These are phyloP conservation scores for Pinna nobilis DNA, from an alignment of 1,140 invertebrate species.

Conservation along the genomic window DNA sequence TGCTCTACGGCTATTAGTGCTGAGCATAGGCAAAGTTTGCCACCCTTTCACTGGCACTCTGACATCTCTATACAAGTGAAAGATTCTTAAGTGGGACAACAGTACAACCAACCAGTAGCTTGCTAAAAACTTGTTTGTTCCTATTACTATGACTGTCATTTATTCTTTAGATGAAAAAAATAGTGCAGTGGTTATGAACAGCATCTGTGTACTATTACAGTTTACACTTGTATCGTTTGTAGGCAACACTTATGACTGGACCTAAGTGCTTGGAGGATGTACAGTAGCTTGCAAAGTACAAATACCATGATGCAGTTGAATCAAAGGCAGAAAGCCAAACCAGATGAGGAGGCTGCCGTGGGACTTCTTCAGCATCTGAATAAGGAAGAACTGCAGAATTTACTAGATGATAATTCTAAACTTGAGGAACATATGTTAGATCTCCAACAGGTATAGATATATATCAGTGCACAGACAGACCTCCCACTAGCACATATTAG, in stretches of 20 bases:
- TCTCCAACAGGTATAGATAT: slow-evolving; percentile 87
- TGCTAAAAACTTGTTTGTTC: no score
- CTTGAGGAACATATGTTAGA: slow-evolving; percentile 87
- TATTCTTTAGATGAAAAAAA: no score
- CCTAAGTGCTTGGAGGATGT: slow-evolving; percentile 3
- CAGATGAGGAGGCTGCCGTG: slow-evolving; percentile 75
- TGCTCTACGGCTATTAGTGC: no score
- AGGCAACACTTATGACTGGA: not conserved
- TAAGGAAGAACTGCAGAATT: slow-evolving; percentile 87
- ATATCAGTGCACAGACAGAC: no score
- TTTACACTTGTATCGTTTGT: not conserved
- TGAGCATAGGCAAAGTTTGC: no score
- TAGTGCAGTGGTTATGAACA: not conserved
- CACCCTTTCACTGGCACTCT: no score
- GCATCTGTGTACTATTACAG: not conserved
- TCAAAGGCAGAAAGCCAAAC: slow-evolving; percentile 4
- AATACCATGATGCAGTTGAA: not conserved
- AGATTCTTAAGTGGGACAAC: no score
- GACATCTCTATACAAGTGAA: no score
- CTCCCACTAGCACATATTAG: no score
- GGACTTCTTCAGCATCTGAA: slow-evolving; percentile 78
- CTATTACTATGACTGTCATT: no score
- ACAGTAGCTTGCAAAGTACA: not conserved
- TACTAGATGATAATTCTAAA: slow-evolving; percentile 89
- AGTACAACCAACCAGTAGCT: no score